phyloP scores from a whole-genome alignment of 2,113 vertebrate species.

The Rhinolophus ferrumequinum region DNA sequence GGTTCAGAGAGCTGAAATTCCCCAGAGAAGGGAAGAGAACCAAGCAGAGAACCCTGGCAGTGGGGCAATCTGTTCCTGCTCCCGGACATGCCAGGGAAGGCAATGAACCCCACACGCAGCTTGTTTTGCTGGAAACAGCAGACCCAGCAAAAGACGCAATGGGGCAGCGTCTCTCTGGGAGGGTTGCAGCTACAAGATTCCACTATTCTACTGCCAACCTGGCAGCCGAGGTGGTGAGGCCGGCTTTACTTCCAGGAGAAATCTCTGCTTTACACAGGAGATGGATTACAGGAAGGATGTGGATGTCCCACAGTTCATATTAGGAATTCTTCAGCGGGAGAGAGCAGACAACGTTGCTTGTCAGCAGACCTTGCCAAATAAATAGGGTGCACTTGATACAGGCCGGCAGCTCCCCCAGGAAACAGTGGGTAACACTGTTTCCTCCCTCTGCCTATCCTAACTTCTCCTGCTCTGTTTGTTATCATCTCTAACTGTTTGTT shows the following conservation, averaged over 20 bases:
- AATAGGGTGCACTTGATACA: not conserved
- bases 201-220: constrained; percentile 69
- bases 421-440: not conserved
- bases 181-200: constrained; percentile 45
- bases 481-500: not conserved
- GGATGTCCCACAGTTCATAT: constrained; percentile 71
- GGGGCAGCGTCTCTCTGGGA: not conserved
- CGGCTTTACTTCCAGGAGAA: constrained; percentile 67
- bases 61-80: constrained; percentile 30
- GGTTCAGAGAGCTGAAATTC: not conserved
- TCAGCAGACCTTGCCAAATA: constrained; percentile 49
- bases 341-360: constrained; percentile 57
- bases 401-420: not conserved
- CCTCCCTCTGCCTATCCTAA: not conserved
- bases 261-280: constrained; percentile 78
- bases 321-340: constrained; percentile 81
- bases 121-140: constrained; percentile 58
- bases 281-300: constrained; percentile 84
- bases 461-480: not conserved
- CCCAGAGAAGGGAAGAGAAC: not conserved
- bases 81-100: constrained; percentile 51
- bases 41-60: not conserved
- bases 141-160: not conserved
- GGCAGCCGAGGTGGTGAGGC: constrained; percentile 34
- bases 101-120: not conserved